Base-by-base conservation (phyloP, 2,888 invertebrate species). In the Caenorhabditis japonica region DNA sequence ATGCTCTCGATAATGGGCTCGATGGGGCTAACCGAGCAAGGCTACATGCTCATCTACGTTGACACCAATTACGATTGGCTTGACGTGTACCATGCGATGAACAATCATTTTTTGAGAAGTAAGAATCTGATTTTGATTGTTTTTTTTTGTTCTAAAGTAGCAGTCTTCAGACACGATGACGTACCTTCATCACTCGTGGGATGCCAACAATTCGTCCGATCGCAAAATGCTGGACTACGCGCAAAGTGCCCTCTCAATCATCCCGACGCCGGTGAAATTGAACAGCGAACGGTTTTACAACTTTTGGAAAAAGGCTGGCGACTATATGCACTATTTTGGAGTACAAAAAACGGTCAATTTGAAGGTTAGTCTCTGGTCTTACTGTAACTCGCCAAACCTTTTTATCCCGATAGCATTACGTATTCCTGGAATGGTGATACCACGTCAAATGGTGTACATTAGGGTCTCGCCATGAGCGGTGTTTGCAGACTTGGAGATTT, bases 11-110 rank as follows among this genome's bases (percentile, higher is more conserved):
- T 93, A 56, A 90, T 95, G 82, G 92, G 93, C 82, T 90, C 92
- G 38, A 90, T 92, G 1, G 92, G 92, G 0, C 90, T 94, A 2
- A 90, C 94, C 19, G 91, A 92, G 60, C 90, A 90, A 21, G 93
- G 94, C 81, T 95, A 95, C 87, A 91, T 94, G 1, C 92, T 95
- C 21, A 92, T 95, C 33, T 94, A 94, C 0, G 92, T 94, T 0
- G 94, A 95, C 84, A 93, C 94, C 82, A 93, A 93, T 87, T 93
- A 93, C 49, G 93, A 93, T 85, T 88, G 87, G 77, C 74, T 84
- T 13, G 76, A 83, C 51, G 87, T 84, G 10, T 85, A 86, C 62
- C 83, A 86, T 62, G 85, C 87, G 2, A 87, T 87, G 85, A 87
- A 87, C 64, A 85, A 87, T 66, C 85, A 86, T 58, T 87, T 85